Base-by-base conservation (phyloP, 2,113 vertebrate genomes). In the Urocitellus parryii region DNA sequence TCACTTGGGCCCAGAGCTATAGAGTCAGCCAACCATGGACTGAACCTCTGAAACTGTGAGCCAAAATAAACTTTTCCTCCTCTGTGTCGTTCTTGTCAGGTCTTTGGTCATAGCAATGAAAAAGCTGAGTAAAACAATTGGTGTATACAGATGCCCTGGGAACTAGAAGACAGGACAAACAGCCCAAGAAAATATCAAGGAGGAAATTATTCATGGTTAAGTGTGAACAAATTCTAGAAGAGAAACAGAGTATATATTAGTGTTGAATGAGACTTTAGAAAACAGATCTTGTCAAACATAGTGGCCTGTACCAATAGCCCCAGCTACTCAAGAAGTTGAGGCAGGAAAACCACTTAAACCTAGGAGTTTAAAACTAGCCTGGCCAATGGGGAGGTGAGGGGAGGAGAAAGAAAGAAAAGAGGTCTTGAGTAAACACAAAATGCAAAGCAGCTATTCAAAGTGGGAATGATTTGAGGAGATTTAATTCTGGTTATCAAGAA, bases 181-280 rank as follows among this genome's bases (percentile, higher is more conserved):
- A 68, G n/a, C n/a, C 63, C 39, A 39, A 95, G 90, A 53, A 90
- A 91, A 84, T 37, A 68, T 12, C 13, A 96, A 76, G 65, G 45
- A 68, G n/a, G 13, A 95, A 94, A 90, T 32, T 1, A 0, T 42
- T 92, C 61, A 88, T 61, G 48, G 63, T 53, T 88, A 34, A 45
- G 39, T 34, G 4, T 42, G 20, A 95, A 63, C 65, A 86, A 42
- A 63, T 29, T 81, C 58, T 65, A 58, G 29, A n/a, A 65, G 94
- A 86, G 65, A 91, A 92, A 79, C 11, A 13, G 1, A 77, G 9
- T 17, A 27, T 17, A 10, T 1, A 12, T 32, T 25, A 74, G 51
- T 51, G 14, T 4, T 61, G 37, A 83, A 61, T 0, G 8, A 76
- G 11, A 37, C 24, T 83, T 81, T 8, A 53, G 67, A 78, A 92